phyloP scores from a whole-genome alignment of 2,888 invertebrate species.

The Colletes collaris region DNA sequence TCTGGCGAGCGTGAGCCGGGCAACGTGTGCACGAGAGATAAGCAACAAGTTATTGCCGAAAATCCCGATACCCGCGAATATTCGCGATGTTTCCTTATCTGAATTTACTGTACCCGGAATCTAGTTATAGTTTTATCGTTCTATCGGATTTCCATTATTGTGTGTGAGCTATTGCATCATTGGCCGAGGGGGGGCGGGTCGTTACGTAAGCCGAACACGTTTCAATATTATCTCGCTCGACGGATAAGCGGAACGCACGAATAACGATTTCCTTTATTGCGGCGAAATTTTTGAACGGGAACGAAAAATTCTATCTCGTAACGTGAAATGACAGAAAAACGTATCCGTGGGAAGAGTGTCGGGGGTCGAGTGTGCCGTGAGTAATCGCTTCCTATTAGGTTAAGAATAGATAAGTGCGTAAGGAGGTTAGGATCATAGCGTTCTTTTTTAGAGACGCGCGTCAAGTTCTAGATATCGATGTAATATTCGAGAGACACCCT shows the following conservation, averaged over 20 bases:
- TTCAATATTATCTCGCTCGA: constrained; percentile 7
- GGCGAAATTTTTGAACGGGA: too few species aligned
- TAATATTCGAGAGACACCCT: too few species aligned
- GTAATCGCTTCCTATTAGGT: too few species aligned
- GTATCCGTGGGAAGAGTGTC: too few species aligned
- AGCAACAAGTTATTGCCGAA: constrained; percentile 9
- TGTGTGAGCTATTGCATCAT: constrained; percentile 1
- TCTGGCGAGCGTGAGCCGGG: constrained; percentile 8
- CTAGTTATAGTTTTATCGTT: neutral
- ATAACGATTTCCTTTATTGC: neutral
- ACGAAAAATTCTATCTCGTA: too few species aligned
- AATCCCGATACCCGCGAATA: constrained; percentile 4
- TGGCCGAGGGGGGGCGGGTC: neutral
- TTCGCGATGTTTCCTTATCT: neutral
- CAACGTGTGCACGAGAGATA: constrained; percentile 6
- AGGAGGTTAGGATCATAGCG: too few species aligned
- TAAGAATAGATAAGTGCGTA: too few species aligned
- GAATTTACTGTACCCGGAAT: neutral
- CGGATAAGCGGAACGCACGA: constrained; percentile 12
- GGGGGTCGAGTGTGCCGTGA: too few species aligned
- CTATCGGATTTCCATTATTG: neutral
- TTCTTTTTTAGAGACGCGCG: too few species aligned
- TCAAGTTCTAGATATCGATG: too few species aligned
- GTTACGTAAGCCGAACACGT: constrained; percentile 8
- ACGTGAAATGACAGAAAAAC: too few species aligned